phyloP scores from a whole-genome alignment of 1,140 invertebrate genomes.

The Sinonovacula constricta region DNA sequence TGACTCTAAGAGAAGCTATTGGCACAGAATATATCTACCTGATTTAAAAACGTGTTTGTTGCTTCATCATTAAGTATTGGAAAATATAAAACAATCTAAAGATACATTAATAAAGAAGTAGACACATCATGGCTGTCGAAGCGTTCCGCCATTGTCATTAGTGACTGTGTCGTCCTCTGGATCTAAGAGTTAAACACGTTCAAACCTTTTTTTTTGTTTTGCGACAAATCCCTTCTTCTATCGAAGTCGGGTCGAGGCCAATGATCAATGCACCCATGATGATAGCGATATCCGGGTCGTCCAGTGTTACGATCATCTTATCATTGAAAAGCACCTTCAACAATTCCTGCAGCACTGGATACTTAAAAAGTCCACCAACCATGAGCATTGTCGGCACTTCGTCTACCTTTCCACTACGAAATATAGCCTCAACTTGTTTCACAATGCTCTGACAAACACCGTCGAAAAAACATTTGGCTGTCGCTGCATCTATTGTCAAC shows the following conservation, averaged over 20 bases:
- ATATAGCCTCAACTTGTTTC: not conserved
- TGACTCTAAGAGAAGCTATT: too few relatives aligned
- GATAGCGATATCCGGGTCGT: conserved; percentile 43
- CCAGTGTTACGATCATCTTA: conserved; percentile 37
- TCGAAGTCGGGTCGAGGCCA: conserved; percentile 35
- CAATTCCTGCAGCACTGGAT: conserved; percentile 25
- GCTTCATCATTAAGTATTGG: too few relatives aligned
- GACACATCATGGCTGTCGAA: too few relatives aligned
- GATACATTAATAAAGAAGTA: too few relatives aligned
- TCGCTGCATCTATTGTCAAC: conserved; percentile 3
- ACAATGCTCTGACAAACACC: not conserved
- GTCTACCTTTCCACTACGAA: not conserved
- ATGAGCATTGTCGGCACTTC: conserved; percentile 34
- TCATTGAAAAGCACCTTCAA: conserved; percentile 10
- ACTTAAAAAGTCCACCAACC: conserved; percentile 53
- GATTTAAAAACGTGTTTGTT: too few relatives aligned
- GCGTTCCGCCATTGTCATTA: too few relatives aligned
- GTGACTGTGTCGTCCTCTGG: too few relatives aligned
- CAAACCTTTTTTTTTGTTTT: too few relatives aligned
- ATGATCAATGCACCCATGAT: conserved; percentile 54
- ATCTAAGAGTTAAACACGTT: too few relatives aligned
- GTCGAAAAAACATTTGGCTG: conserved; percentile 17
- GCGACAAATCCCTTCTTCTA: conserved; percentile 12
- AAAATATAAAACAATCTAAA: too few relatives aligned
- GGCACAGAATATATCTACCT: too few relatives aligned